These are phyloP conservation scores for Pelvicachromis taeniatus DNA, from an alignment of 2,113 vertebrate species.

Conservation along the genomic window DNA sequence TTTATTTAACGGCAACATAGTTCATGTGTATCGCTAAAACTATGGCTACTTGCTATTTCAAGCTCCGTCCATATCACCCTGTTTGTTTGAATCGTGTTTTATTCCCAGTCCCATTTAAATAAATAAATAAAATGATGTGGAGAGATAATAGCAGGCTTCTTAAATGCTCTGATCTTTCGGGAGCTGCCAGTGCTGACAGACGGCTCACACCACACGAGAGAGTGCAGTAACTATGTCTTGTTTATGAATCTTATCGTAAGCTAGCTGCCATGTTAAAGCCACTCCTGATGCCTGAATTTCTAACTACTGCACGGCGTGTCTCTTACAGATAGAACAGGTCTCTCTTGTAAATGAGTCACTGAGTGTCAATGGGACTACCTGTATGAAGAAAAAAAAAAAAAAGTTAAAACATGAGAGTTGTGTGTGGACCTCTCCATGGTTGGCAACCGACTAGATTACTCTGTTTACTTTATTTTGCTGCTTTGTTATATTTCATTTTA, in stretches of 20 bases:
- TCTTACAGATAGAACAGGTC: not conserved
- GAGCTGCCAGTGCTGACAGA: not conserved
- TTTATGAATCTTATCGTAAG: constrained; percentile 1
- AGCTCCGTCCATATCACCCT: not conserved
- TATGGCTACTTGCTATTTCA: not conserved
- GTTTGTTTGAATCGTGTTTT: not conserved
- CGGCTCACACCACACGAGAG: not conserved
- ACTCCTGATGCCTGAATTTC: not conserved
- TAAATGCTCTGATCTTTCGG: not conserved
- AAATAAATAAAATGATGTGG: not conserved
- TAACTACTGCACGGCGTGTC: not conserved
- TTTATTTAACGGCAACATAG: not conserved
- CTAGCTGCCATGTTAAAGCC: constrained; percentile 28
- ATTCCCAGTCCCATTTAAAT: not conserved
- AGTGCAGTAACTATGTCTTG: not conserved
- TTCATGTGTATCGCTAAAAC: not conserved
- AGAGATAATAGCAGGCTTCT: not conserved
- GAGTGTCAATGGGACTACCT: not conserved
- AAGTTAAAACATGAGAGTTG: not conserved
- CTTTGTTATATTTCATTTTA: not conserved
- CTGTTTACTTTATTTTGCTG: not conserved
- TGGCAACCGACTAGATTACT: not conserved
- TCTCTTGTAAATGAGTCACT: not conserved
- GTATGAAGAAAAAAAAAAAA: not conserved
- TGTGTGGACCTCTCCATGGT: not conserved